phyloP scores from a whole-genome alignment of 1,140 invertebrate species.

The Caenorhabditis latens region DNA sequence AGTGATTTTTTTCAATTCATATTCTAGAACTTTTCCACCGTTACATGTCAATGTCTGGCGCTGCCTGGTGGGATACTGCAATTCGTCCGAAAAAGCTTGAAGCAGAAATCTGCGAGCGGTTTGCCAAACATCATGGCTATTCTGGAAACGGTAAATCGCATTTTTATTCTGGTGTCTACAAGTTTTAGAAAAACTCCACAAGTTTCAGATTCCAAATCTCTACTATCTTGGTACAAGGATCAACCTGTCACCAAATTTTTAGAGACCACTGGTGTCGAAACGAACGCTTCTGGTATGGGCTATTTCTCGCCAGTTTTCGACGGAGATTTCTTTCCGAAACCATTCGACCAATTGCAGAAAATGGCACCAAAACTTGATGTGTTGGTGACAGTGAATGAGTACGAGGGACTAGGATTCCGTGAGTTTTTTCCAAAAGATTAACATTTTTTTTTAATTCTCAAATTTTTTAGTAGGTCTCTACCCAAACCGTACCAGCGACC shows the following conservation, averaged over 20 bases:
- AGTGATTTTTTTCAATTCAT: background rate
- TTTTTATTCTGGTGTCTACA: background rate
- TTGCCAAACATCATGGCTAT: slow-evolving; percentile 46
- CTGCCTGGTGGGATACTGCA: slow-evolving; percentile 67
- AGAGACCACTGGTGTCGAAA: background rate
- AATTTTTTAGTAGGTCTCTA: background rate
- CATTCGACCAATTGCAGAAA: slow-evolving; percentile 66
- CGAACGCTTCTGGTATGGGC: background rate
- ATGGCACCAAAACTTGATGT: slow-evolving; percentile 64
- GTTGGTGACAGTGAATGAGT: slow-evolving; percentile 67
- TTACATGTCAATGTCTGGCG: slow-evolving; percentile 72
- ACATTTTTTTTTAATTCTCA: background rate
- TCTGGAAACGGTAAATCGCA: slow-evolving; percentile 11
- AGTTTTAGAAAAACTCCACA: background rate
- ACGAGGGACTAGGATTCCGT: slow-evolving; percentile 73
- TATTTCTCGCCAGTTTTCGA: slow-evolving; percentile 65
- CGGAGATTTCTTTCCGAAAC: slow-evolving; percentile 72
- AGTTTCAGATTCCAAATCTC: slow-evolving; percentile 34
- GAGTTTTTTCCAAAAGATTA: background rate
- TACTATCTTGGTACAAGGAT: background rate
- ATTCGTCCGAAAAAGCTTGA: slow-evolving; percentile 26
- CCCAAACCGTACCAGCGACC: background rate
- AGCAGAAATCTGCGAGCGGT: slow-evolving; percentile 9
- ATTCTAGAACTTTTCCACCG: slow-evolving; percentile 68
- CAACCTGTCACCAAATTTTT: background rate